These are phyloP conservation scores for Cepaea nemoralis DNA, from an alignment of 1,140 invertebrate genomes.

Conservation along the genomic window DNA sequence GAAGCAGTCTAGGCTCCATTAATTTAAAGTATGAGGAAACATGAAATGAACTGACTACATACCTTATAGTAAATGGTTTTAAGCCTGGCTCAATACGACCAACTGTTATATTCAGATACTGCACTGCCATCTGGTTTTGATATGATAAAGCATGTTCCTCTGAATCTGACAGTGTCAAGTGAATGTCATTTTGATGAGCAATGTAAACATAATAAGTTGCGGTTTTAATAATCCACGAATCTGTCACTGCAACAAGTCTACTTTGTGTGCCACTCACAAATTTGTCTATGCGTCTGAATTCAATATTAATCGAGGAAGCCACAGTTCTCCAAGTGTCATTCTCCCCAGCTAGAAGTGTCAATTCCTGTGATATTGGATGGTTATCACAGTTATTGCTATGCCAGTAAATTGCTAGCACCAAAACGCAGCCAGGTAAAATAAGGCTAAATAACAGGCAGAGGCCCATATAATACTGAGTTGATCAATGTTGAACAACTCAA, in stretches of 20 bases:
- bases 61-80: slow-evolving; percentile 71
- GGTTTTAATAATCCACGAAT: slow-evolving; percentile 91
- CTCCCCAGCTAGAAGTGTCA: slow-evolving; percentile 77
- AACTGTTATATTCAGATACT: slow-evolving; percentile 87
- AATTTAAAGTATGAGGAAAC: too few relatives aligned
- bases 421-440: slow-evolving; percentile 52
- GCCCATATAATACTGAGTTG: slow-evolving; percentile 54
- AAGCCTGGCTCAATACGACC: slow-evolving; percentile 74
- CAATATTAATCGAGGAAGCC: slow-evolving; percentile 82
- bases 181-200: slow-evolving; percentile 84
- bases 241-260: slow-evolving; percentile 82
- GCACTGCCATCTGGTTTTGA: slow-evolving; percentile 75
- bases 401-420: slow-evolving; percentile 74
- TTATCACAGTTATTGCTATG: slow-evolving; percentile 78
- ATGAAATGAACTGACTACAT: too few relatives aligned
- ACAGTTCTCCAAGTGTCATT: slow-evolving; percentile 76
- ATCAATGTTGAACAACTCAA: slow-evolving; percentile 55
- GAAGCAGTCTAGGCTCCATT: too few relatives aligned
- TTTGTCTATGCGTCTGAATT: slow-evolving; percentile 84
- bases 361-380: slow-evolving; percentile 82
- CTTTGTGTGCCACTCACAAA: slow-evolving; percentile 79
- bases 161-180: slow-evolving; percentile 80
- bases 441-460: slow-evolving; percentile 52
- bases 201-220: slow-evolving; percentile 82
- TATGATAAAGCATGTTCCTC: slow-evolving; percentile 81